Conservation (phyloP, 2,797 vertebrate species). For the Lateolabrax maculatus region DNA sequence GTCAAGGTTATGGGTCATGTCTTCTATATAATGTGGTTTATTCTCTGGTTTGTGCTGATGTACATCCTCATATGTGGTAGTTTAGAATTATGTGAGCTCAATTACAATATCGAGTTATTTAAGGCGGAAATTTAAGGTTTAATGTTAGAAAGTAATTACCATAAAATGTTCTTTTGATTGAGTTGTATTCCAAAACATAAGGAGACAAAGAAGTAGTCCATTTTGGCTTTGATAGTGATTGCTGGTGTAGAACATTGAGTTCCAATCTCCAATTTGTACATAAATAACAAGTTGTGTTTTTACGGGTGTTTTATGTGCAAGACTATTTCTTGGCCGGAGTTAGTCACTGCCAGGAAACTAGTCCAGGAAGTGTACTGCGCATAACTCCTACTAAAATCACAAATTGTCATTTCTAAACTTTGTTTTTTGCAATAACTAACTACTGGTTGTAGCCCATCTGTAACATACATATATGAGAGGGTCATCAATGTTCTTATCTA, state of each 20-base stretch:
- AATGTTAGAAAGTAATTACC: neutral
- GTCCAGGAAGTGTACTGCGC: no score
- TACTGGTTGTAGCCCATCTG: no score
- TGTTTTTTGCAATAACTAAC: no score
- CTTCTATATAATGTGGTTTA: neutral
- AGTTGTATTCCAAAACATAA: neutral
- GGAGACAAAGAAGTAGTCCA: neutral
- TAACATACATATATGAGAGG: no score
- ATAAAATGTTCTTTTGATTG: neutral
- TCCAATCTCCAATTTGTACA: neutral
- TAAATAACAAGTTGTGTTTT: no score
- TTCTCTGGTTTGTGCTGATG: neutral
- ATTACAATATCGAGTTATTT: neutral
- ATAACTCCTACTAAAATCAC: no score
- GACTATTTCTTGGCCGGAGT: no score
- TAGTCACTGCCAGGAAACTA: no score
- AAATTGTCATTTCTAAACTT: no score
- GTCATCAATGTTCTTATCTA: no score
- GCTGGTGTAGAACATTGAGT: neutral
- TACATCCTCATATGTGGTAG: neutral
- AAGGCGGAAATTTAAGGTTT: no score
- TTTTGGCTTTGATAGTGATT: neutral
- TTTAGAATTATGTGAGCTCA: neutral
- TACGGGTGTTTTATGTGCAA: no score
- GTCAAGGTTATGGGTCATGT: slow-evolving; percentile 15